phyloP scores from a whole-genome alignment of 2,113 vertebrate genomes.

The Hippopotamus amphibius region DNA sequence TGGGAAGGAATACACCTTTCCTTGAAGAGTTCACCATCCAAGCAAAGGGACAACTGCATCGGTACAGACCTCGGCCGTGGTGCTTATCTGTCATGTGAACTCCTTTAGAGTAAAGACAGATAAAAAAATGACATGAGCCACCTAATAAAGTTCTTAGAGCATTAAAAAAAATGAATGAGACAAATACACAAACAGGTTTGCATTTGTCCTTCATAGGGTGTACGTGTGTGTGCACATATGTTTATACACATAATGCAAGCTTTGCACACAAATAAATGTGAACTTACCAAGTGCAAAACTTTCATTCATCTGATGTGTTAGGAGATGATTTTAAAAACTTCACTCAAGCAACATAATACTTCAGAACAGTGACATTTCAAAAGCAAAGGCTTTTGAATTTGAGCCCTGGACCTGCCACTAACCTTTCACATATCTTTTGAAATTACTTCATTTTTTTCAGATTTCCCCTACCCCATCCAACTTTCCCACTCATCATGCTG shows the following conservation, averaged over 20 bases:
- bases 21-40: not conserved
- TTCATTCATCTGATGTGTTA: not conserved
- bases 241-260: not conserved
- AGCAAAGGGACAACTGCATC: fast-evolving
- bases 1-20: fast-evolving
- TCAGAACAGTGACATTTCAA: not conserved
- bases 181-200: not conserved
- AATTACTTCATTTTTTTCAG: not conserved
- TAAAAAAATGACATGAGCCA: not conserved
- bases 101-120: not conserved
- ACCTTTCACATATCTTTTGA: fast-evolving
- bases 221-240: not conserved
- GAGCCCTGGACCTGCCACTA: not conserved
- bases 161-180: not conserved
- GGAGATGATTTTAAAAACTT: not conserved
- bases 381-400: not conserved
- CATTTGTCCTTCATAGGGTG: not conserved
- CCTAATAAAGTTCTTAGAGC: not conserved
- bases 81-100: not conserved
- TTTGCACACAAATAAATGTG: not conserved
- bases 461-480: not conserved
- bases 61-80: fast-evolving
- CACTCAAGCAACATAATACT: not conserved
- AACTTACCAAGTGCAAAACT: not conserved
- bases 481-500: not conserved